Conservation (phyloP, 2,113 vertebrate species). For the Leucosticte australis region DNA sequence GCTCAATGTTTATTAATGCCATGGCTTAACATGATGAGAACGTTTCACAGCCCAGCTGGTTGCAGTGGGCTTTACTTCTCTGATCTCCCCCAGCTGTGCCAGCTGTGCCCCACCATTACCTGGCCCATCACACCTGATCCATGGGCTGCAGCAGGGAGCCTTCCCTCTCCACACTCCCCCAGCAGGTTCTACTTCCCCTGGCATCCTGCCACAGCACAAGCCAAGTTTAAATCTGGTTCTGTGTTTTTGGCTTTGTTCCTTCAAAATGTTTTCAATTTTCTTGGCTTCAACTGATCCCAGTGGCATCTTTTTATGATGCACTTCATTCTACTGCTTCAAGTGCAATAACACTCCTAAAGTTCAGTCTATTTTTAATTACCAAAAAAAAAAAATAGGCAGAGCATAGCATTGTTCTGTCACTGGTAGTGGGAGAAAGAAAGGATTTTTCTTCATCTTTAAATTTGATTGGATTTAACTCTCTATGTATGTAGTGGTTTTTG, state of each 20-base stretch:
- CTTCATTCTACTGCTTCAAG: conserved; percentile 29
- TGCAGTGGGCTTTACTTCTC: not conserved
- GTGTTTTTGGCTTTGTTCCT: conserved; percentile 22
- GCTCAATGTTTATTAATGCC: not conserved
- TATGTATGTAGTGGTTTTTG: not conserved
- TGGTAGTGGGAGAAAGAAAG: not conserved
- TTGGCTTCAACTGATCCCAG: conserved; percentile 44
- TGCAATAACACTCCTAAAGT: not conserved
- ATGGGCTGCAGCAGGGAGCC: not conserved
- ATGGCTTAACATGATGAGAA: not conserved
- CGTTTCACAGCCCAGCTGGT: not conserved
- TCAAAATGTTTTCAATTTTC: conserved; percentile 27
- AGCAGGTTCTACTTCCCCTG: not conserved
- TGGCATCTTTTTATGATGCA: conserved; percentile 51
- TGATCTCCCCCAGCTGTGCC: not conserved
- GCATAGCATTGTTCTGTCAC: not conserved
- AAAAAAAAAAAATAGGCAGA: not conserved
- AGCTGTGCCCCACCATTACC: not conserved
- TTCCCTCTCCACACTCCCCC: not conserved
- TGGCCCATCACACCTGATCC: not conserved
- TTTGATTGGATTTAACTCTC: not conserved
- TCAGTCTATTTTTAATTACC: not conserved
- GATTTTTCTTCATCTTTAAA: not conserved
- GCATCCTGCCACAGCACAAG: not conserved
- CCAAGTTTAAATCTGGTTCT: conserved; percentile 41